Percentiles rank a stretch among this genome's conserved stretches.
phyloP scores from a whole-genome alignment of 2,888 invertebrate genomes.

The Hymenopus coronatus region DNA sequence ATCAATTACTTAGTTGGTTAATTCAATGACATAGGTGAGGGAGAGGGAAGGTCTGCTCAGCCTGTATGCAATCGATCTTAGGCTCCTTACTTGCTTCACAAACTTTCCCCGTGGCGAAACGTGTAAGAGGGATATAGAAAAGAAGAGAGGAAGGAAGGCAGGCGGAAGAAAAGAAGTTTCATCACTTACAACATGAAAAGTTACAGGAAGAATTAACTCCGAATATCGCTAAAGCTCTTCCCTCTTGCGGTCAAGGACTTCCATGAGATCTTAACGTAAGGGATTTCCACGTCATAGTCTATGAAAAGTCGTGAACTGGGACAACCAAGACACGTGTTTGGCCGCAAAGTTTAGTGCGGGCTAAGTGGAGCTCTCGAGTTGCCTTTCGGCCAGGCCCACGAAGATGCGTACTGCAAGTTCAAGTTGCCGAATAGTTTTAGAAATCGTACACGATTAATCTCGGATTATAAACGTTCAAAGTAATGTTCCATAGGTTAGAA shows the following conservation, averaged over 20 bases:
- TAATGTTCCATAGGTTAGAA: too few species aligned
- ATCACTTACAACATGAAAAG: background rate
- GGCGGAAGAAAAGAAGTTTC: background rate
- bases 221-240: background rate
- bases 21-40: background rate
- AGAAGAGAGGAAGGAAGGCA: background rate
- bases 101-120: background rate
- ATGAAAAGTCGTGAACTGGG: background rate
- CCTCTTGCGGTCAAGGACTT: background rate
- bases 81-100: background rate
- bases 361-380: too few species aligned
- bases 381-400: too few species aligned
- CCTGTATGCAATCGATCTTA: background rate
- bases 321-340: background rate
- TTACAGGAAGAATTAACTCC: background rate
- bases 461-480: too few species aligned
- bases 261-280: background rate
- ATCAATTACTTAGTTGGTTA: background rate
- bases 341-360: too few species aligned
- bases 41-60: background rate
- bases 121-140: background rate
- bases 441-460: too few species aligned
- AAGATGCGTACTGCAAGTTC: too few species aligned
- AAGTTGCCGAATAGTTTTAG: too few species aligned
- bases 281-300: background rate